These are phyloP conservation scores for Hystrix brachyura DNA, from an alignment of 2,113 vertebrate species.

Conservation along the genomic window DNA sequence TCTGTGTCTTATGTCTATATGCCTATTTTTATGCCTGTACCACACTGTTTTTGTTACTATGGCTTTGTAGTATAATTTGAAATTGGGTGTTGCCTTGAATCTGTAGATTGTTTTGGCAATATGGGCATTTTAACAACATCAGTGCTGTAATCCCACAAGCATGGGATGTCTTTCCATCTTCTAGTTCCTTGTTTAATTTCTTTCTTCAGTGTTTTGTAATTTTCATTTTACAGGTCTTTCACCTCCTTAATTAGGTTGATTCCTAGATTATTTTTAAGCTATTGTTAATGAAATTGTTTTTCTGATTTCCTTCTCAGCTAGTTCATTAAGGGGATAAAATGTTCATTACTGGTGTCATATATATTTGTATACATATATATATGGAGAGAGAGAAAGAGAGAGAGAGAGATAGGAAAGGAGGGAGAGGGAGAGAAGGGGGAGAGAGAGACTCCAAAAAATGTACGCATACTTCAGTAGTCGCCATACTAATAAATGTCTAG, in stretches of 20 bases:
- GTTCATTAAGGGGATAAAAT: not conserved
- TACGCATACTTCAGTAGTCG: too few species aligned
- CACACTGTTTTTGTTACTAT: not conserved
- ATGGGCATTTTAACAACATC: not conserved
- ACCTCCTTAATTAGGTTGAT: not conserved
- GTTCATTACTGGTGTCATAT: not conserved
- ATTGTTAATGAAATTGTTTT: not conserved
- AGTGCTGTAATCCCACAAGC: not conserved
- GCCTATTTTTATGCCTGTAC: not conserved
- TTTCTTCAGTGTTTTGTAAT: not conserved
- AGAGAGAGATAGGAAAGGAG: not conserved
- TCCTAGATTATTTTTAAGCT: not conserved
- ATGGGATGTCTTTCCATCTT: not conserved
- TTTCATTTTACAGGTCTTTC: not conserved
- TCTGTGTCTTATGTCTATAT: not conserved
- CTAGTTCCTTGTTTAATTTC: not conserved
- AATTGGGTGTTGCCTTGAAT: not conserved
- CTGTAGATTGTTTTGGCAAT: not conserved
- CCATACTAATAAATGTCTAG: too few species aligned
- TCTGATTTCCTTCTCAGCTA: not conserved
- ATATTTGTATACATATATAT: not conserved
- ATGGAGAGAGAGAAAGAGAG: not conserved
- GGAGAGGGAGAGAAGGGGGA: too few species aligned
- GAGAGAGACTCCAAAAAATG: too few species aligned
- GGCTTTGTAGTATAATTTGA: not conserved